Base-by-base conservation (phyloP, 2,888 invertebrate genomes). In the Amorpha juglandis region DNA sequence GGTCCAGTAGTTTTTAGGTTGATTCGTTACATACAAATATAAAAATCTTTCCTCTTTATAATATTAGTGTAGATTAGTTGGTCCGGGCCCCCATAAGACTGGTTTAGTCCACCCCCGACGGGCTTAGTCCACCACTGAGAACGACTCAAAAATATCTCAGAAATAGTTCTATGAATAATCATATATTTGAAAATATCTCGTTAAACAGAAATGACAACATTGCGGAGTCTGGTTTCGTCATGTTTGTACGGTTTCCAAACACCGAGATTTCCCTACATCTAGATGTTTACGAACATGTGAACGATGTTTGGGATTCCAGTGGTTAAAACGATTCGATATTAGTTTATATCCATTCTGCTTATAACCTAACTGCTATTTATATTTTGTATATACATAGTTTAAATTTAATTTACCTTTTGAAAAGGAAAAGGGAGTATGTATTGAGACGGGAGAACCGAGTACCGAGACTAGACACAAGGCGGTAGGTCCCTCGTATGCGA, bases 271-370 rank as follows among this genome's bases (percentile, higher is more conserved):
- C 42, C 16, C 42, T 42, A 58, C 19, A 58, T 14, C 33, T 53
- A 33, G 14, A 16, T 55, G 55, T 38, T 58, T 58, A 42, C 42
- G 6, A 58, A 55, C 19, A 58, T 42, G 8, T 19, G 38, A 38
- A 42, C 16, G 38, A 38, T 58, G 58, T 58, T 58, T 58, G 58
- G 11, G 38, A 55, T 38, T 55, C 19, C 11, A 42, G 38, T 38
- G 19, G 55, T 55, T 55, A 55, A 55, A 55, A 12, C 53, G 0
- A 8, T 8, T 42, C 16, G 38, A 50, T 19, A 19, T 58, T 12
- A 19, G 58, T 19, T 38, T n/a, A 38, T 35, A 58, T 58, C 42
- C 42, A 42, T 42, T 38, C 42, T 42, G 12, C 50, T 11, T 19
- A 9, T 50, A 50, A 19, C 48, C 6, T 14, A 45, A n/a, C 42